A percentile compares a stretch with the other conserved stretches of the same genome.
These are phyloP conservation scores for Drosophila sturtevanti DNA, from an alignment of 1,140 invertebrate species.

Conservation along the genomic window DNA sequence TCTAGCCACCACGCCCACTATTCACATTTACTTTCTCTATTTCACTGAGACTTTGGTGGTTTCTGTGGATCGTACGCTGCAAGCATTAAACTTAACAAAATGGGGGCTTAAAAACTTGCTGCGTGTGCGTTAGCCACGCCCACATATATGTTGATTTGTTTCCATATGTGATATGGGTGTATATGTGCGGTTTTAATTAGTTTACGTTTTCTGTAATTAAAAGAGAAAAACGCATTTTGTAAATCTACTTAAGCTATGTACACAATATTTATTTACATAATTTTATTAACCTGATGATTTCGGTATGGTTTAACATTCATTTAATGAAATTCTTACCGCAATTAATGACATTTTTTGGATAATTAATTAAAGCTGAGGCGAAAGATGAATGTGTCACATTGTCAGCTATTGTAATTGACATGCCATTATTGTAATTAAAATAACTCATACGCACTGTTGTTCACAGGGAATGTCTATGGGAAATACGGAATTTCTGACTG, in stretches of 20 bases:
- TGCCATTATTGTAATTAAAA: conserved; percentile 80
- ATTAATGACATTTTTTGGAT: conserved; percentile 55
- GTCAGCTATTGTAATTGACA: conserved; percentile 70
- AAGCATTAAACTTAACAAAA: conserved; percentile 73
- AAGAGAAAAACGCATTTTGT: conserved; percentile 49
- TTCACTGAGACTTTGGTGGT: conserved; percentile 13
- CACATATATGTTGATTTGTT: conserved; percentile 1
- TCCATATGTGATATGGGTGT: neutral
- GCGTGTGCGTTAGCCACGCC: conserved; percentile 38
- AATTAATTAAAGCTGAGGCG: conserved; percentile 63
- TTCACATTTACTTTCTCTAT: conserved; percentile 24
- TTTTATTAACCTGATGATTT: conserved; percentile 43
- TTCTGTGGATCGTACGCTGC: conserved; percentile 4
- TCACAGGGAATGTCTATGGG: neutral
- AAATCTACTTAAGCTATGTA: conserved; percentile 45
- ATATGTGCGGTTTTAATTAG: conserved; percentile 62
- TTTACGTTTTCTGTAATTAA: conserved; percentile 58
- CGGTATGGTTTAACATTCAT: conserved; percentile 15
- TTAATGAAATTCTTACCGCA: conserved; percentile 36
- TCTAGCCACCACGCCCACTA: conserved; percentile 16
- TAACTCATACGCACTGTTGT: conserved; percentile 67
- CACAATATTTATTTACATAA: conserved; percentile 52
- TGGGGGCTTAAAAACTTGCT: conserved; percentile 72
- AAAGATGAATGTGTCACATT: conserved; percentile 55
- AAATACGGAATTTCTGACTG: neutral